A percentile compares a stretch with the other conserved stretches of the same genome.
Conservation (phyloP, 2,888 invertebrate species). For the Griposia aprilina region DNA sequence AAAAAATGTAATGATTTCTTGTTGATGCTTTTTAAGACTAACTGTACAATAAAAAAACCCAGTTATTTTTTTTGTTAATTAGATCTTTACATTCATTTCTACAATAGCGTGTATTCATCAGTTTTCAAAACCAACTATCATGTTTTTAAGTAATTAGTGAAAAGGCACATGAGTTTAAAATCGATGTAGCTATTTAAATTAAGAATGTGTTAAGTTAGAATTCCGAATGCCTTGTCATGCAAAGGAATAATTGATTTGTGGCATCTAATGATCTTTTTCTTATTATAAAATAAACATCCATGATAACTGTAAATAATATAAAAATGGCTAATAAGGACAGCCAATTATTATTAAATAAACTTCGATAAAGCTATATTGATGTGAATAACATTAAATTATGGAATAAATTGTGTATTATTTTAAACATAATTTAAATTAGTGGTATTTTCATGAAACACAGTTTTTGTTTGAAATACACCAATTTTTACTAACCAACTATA, state of each 20-base stretch:
- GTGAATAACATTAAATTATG: not conserved
- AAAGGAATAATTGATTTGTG: not conserved
- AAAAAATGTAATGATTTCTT: not conserved
- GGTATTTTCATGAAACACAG: not conserved
- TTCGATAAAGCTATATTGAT: not conserved
- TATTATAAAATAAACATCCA: slow-evolving; percentile 6
- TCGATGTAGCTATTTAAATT: not conserved
- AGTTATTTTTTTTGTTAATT: not conserved
- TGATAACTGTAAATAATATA: not conserved
- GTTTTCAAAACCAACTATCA: not conserved
- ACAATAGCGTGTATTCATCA: not conserved
- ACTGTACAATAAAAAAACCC: not conserved
- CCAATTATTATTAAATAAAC: not conserved
- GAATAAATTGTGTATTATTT: not conserved
- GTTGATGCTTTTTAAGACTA: not conserved
- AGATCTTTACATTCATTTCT: not conserved
- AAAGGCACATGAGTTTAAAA: too few species aligned
- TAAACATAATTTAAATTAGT: not conserved
- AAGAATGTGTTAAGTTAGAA: not conserved
- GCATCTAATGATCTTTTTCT: not conserved
- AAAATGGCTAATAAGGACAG: not conserved
- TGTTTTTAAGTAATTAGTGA: not conserved
- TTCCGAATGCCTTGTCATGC: not conserved
- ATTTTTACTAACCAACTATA: not conserved
- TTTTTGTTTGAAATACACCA: not conserved